Evolutionary conservation across 2,888 invertebrate genomes (phyloP).

Genomic region (Drosophila subsilvestris): DNA sequence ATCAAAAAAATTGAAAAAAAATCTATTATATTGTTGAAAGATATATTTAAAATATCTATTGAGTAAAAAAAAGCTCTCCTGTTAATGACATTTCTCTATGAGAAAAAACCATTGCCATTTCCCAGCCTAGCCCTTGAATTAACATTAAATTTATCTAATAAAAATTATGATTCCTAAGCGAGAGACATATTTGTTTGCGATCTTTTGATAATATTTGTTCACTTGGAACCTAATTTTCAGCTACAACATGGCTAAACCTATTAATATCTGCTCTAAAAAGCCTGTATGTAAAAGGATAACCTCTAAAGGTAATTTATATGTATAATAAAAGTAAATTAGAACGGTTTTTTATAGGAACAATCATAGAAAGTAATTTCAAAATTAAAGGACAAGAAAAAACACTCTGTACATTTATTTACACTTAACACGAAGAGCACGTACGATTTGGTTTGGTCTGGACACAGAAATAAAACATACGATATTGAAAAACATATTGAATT

Average conservation of each 20-base stretch:
- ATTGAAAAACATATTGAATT: constrained; percentile 41
- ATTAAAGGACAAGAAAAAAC: constrained; percentile 45
- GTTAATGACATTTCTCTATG: constrained; percentile 11
- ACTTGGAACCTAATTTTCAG: not conserved
- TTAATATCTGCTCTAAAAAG: constrained; percentile 17
- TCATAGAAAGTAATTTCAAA: constrained; percentile 27
- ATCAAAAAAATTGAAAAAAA: constrained; percentile 16
- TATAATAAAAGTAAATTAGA: constrained; percentile 2
- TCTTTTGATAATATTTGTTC: not conserved
- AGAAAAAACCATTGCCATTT: not conserved
- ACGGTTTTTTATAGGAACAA: constrained; percentile 7
- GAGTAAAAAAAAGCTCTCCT: not conserved
- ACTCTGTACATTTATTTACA: constrained; percentile 81
- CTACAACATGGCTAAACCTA: constrained; percentile 15
- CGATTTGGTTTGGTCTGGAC: constrained; percentile 30
- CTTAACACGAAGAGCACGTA: constrained; percentile 71
- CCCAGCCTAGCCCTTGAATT: not conserved
- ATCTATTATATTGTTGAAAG: constrained; percentile 10
- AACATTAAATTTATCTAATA: not conserved
- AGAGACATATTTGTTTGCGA: no score
- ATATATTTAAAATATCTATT: constrained; percentile 2
- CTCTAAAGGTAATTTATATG: constrained; percentile 6
- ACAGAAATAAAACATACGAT: constrained; percentile 42
- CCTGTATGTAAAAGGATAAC: constrained; percentile 7
- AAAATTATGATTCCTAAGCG: not conserved